These are phyloP conservation scores for Microplitis manilae DNA, from an alignment of 2,888 invertebrate genomes.

Conservation along the genomic window DNA sequence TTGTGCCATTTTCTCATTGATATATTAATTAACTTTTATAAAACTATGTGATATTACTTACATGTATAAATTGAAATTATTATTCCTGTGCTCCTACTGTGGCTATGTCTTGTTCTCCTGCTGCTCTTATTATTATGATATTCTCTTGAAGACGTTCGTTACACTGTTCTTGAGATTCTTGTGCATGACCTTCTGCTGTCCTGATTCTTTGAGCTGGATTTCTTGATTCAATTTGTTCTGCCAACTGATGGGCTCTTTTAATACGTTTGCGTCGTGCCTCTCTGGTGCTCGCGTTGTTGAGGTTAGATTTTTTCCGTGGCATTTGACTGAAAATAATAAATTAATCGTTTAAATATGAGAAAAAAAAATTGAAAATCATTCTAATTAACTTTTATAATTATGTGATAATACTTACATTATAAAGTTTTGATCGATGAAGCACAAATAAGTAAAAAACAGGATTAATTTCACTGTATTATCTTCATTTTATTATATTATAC, in stretches of 20 bases:
- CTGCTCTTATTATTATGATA: constrained; percentile 3
- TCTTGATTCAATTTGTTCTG: constrained; percentile 40
- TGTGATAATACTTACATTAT: constrained; percentile 20
- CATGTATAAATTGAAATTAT: no score
- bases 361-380: neutral
- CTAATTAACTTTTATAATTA: neutral
- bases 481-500: no score
- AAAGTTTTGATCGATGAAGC: constrained; percentile 2
- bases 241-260: constrained; percentile 37
- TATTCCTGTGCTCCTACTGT: constrained; percentile 1
- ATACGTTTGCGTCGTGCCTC: constrained; percentile 40
- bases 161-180: neutral
- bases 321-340: constrained; percentile 40
- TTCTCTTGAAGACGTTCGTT: constrained; percentile 6
- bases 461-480: constrained; percentile 31
- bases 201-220: constrained; percentile 37
- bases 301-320: constrained; percentile 44
- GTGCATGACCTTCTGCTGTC: constrained; percentile 7
- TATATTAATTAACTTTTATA: neutral
- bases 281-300: constrained; percentile 37
- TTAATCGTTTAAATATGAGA: neutral
- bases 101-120: constrained; percentile 7
- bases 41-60: no score
- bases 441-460: constrained; percentile 21
- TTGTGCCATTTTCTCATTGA: neutral